Base-by-base conservation (phyloP, 2,797 vertebrate species). In the Sciaenops ocellatus region DNA sequence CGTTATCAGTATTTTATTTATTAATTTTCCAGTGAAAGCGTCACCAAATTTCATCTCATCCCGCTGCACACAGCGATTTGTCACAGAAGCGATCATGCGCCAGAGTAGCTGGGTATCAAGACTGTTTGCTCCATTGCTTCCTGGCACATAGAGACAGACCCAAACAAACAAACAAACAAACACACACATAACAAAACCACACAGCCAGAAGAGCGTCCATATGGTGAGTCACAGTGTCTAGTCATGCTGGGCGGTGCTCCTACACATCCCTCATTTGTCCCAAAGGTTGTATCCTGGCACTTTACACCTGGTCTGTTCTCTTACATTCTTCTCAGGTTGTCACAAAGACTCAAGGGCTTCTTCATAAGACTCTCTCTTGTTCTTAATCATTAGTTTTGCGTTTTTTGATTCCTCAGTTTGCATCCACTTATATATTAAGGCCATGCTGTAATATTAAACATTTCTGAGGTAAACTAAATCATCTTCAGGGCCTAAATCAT, bases 91-190 rank as follows among this genome's bases (percentile, higher is more conserved):
- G 20, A 78, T 83, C 79, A 77, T 72, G 79, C 64, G n/a, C 48
- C 61, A 11, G 44, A 83, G 72, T 60, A 71, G 73, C 63, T 54
- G 66, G 48, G 61, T 78, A 73, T 79, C 85, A 76, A 84, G 78
- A 75, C 75, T 51, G 44, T 89, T 68, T 85, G 78, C 82, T 79
- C 51, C 63, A 28, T 52, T 79, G 72, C 84, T 28, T 87, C 42
- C 13, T 83, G 57, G 67, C 71, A 63, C 69, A 64, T 51, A 59
- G 56, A 70, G 50, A 42, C 55, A 78, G 30, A 75, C 5, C 5
- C 41, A 63, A 56, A 75, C 69, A 80, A 24, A 73, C 34, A 65
- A 8, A 64, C 47, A 76, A 51, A 80, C 47, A 50, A 24, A 74
- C 72, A 76, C 54, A 77, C 30, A 64, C 17, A 73, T 22, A 70